phyloP scores from a whole-genome alignment of 2,888 invertebrate genomes.

The Mycogona germanica region DNA sequence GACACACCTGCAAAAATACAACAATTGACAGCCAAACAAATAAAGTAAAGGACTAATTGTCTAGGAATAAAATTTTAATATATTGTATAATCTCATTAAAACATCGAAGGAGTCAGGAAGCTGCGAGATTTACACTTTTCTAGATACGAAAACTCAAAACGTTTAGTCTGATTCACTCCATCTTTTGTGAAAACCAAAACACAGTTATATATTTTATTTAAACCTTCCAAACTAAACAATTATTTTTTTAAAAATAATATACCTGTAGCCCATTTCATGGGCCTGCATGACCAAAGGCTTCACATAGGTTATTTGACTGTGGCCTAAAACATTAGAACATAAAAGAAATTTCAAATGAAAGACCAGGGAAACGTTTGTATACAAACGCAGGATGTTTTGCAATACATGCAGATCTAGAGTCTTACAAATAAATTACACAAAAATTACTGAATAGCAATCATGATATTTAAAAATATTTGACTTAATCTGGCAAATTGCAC shows the following conservation, averaged over 20 bases:
- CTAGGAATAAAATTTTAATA: not conserved
- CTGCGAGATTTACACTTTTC: not conserved
- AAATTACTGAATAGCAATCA: no score
- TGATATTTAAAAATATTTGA: no score
- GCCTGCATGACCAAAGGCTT: constrained; percentile 12
- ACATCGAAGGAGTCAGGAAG: not conserved
- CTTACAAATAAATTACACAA: no score
- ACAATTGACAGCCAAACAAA: not conserved
- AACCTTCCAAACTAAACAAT: not conserved
- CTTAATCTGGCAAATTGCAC: no score
- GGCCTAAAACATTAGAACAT: not conserved
- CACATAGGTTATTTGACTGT: constrained; percentile 12
- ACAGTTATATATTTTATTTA: no score
- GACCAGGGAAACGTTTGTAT: not conserved
- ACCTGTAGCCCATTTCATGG: constrained; percentile 11
- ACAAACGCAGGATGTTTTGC: not conserved
- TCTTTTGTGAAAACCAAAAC: not conserved
- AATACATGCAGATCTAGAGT: no score
- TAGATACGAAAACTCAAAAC: no score
- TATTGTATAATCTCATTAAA: no score
- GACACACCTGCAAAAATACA: constrained; percentile 2
- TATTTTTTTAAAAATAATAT: not conserved
- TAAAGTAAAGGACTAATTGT: not conserved
- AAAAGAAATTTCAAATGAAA: not conserved
- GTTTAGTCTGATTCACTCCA: not conserved